Base-by-base conservation (phyloP, 2,113 vertebrate genomes). In the Anguilla rostrata region DNA sequence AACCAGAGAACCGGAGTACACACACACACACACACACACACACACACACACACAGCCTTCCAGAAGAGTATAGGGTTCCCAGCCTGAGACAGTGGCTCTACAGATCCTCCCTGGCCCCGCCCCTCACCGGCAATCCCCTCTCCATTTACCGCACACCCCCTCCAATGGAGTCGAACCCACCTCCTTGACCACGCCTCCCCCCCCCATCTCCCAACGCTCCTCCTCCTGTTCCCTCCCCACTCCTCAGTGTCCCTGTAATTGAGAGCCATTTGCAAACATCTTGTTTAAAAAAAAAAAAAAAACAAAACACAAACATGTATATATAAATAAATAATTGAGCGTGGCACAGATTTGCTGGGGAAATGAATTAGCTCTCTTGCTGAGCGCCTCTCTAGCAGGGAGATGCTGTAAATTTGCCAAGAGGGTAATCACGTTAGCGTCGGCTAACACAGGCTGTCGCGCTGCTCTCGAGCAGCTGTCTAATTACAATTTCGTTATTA, bases 401-500 rank as follows among this genome's bases (percentile, higher is more conserved):
- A 87, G 82, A 82, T 90, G 83, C 84, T 94, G 90, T 92, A 93
- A 93, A 92, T 96, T 92, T 95, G 95, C 94, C 95, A 95, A 92
- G 92, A 93, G 94, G 92, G 94, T 95, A 95, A 94, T 96, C 92
- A 88, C 94, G 94, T 95, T 94, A 94, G 96, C 97, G 94, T 95
- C 96, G 96, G 95, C 95, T 94, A 94, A 94, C 90, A 92, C 88
- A 95, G 94, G 95, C 94, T 94, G 92, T 94, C 91, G 87, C 94
- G 93, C 93, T 95, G 95, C 96, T 97, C 95, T 92, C 93, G 92
- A 95, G 94, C 96, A 97, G 97, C 96, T 96, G 97, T 95, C 97
- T 99, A 97, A 99, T 98, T 98, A 97, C 96, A 95, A 97, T 96
- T 97, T 97, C 97, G 97, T 97, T 98, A 97, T 98, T 98, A 99